A percentile compares a stretch with the other conserved stretches of the same genome.
These are phyloP conservation scores for Digitonthophagus gazella DNA, from an alignment of 2,888 invertebrate species.

Conservation along the genomic window DNA sequence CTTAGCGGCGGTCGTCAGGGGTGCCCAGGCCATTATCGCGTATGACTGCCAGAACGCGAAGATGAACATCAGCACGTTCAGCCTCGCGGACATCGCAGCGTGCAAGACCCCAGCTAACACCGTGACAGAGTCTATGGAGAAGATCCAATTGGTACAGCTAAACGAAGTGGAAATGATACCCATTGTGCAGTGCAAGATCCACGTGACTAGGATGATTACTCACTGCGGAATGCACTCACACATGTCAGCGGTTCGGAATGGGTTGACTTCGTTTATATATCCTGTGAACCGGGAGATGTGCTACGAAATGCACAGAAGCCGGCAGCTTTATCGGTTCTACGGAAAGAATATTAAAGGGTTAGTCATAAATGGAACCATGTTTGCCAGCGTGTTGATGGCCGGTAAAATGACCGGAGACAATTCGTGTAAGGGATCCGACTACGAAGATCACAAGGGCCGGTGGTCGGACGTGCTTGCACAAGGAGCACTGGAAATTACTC, in stretches of 20 bases:
- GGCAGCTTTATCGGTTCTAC: constrained; percentile 3
- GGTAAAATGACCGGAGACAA: constrained; percentile 15
- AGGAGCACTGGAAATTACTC: constrained; percentile 15
- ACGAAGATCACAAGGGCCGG: constrained; percentile 16
- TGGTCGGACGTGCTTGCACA: constrained; percentile 16
- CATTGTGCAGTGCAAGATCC: constrained; percentile 17
- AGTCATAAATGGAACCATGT: constrained; percentile 10
- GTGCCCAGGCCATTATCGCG: background rate
- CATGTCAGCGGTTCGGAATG: constrained; percentile 8
- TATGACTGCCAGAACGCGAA: constrained; percentile 16
- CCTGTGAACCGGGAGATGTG: background rate
- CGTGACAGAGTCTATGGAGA: background rate
- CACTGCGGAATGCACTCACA: constrained; percentile 20
- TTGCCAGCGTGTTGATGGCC: constrained; percentile 11
- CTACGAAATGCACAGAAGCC: constrained; percentile 10
- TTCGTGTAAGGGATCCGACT: constrained; percentile 2
- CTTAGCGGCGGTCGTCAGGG: background rate
- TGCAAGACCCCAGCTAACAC: constrained; percentile 1
- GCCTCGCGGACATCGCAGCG: constrained; percentile 1
- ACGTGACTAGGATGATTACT: constrained; percentile 4
- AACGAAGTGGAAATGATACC: constrained; percentile 10
- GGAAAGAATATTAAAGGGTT: constrained; percentile 16
- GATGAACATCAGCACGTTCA: constrained; percentile 16
- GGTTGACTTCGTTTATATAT: constrained; percentile 5
- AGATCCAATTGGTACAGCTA: constrained; percentile 7